These are phyloP conservation scores for Dufourea novaeangliae DNA, from an alignment of 1,140 invertebrate genomes.

Conservation along the genomic window DNA sequence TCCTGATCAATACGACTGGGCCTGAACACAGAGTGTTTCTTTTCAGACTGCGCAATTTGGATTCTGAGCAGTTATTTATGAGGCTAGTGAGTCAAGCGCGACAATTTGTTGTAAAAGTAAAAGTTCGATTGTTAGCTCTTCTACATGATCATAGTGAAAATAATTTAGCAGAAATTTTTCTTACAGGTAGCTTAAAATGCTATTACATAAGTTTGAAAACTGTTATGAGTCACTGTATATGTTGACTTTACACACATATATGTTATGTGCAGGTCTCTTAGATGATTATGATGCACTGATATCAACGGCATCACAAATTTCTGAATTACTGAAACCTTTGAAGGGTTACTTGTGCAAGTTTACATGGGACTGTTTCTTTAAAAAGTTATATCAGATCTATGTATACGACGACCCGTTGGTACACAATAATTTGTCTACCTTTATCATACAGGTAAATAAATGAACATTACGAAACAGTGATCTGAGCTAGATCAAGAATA, in stretches of 20 bases:
- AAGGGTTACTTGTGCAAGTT: constrained; percentile 83
- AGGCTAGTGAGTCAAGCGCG: constrained; percentile 84
- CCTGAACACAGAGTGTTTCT: constrained; percentile 7
- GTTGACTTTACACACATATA: constrained; percentile 1
- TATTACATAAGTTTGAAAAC: constrained; percentile 21
- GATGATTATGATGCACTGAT: constrained; percentile 85
- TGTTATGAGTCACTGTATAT: background rate
- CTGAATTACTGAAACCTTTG: constrained; percentile 83
- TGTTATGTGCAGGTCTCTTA: constrained; percentile 79
- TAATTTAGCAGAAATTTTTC: constrained; percentile 82
- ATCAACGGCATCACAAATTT: constrained; percentile 82
- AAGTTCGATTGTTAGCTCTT: constrained; percentile 83
- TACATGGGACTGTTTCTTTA: constrained; percentile 85
- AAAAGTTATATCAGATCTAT: constrained; percentile 85
- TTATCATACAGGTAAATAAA: constrained; percentile 81
- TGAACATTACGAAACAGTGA: background rate
- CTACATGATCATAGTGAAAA: constrained; percentile 79
- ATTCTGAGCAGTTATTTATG: constrained; percentile 85
- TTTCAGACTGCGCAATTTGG: constrained; percentile 83
- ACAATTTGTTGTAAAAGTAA: constrained; percentile 85
- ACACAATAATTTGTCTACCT: constrained; percentile 83
- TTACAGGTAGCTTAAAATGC: constrained; percentile 78
- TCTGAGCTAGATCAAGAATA: background rate
- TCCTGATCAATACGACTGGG: background rate
- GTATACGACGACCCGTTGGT: constrained; percentile 85